A percentile compares a stretch with the other conserved stretches of the same genome.
Evolutionary conservation across 2,888 invertebrate species (phyloP).

Genomic region (Chaetogeoica ovagalla): DNA sequence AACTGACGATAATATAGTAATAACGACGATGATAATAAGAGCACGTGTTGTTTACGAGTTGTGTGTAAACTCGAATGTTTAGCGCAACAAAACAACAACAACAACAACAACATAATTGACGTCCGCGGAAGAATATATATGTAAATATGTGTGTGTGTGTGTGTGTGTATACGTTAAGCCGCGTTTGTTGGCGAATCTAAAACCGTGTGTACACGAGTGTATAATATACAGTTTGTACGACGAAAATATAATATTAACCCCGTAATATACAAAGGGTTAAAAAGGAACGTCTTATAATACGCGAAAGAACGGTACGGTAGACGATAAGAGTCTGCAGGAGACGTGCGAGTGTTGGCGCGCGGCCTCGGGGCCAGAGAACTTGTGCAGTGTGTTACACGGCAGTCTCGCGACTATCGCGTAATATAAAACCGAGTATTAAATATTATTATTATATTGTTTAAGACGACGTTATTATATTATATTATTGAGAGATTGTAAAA

Average conservation of each 20-base stretch:
- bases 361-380: constrained; percentile 7
- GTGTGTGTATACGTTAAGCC: neutral
- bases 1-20: neutral
- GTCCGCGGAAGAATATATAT: neutral
- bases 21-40: no score
- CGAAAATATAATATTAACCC: neutral
- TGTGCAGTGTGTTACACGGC: neutral
- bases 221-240: neutral
- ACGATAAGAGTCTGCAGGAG: constrained; percentile 3
- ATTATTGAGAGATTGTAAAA: no score
- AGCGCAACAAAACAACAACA: neutral
- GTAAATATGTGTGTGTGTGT: neutral
- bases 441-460: no score
- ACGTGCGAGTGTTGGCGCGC: neutral
- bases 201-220: neutral
- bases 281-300: neutral
- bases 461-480: no score
- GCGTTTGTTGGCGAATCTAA: neutral
- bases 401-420: no score
- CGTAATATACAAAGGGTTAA: neutral
- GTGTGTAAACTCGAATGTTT: neutral
- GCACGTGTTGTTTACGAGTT: neutral
- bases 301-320: neutral
- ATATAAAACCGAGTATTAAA: no score
- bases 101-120: neutral